Percentiles rank a stretch among this genome's conserved stretches.
phyloP scores from a whole-genome alignment of 2,888 invertebrate genomes.

The Thecocarcelia acutangulata region DNA sequence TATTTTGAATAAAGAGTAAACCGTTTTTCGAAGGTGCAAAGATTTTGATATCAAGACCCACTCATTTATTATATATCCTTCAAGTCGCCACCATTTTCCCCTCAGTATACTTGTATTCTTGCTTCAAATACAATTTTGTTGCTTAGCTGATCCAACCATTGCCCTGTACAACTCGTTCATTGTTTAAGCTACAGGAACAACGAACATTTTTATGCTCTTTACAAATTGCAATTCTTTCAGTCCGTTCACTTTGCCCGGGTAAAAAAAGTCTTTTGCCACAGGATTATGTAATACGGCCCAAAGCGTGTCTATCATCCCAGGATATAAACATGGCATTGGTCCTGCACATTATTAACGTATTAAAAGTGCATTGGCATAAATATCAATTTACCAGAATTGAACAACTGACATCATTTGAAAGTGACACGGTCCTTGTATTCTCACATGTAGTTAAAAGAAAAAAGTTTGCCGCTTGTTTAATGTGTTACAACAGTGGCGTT shows the following conservation, averaged over 20 bases:
- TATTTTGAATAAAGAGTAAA: too few species aligned
- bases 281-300: neutral
- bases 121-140: constrained; percentile 1
- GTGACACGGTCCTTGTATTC: neutral
- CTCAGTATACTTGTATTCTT: neutral
- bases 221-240: neutral
- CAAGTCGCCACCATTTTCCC: neutral
- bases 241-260: neutral
- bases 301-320: constrained; percentile 16
- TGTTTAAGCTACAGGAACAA: constrained; percentile 35
- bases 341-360: constrained; percentile 40
- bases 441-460: neutral
- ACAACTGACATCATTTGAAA: constrained; percentile 14
- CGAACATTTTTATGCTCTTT: constrained; percentile 11
- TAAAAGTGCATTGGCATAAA: constrained; percentile 48
- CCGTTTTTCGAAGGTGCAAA: too few species aligned
- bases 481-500: neutral
- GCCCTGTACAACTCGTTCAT: constrained; percentile 13
- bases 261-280: neutral
- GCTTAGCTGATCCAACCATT: constrained; percentile 6
- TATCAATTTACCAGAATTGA: constrained; percentile 32
- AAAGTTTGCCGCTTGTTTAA: constrained; percentile 17
- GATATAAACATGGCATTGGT: constrained; percentile 20
- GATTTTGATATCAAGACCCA: too few species aligned
- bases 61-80: too few species aligned